Base-by-base conservation (phyloP, 2,113 vertebrate genomes). In the Myrmecophaga tridactyla region DNA sequence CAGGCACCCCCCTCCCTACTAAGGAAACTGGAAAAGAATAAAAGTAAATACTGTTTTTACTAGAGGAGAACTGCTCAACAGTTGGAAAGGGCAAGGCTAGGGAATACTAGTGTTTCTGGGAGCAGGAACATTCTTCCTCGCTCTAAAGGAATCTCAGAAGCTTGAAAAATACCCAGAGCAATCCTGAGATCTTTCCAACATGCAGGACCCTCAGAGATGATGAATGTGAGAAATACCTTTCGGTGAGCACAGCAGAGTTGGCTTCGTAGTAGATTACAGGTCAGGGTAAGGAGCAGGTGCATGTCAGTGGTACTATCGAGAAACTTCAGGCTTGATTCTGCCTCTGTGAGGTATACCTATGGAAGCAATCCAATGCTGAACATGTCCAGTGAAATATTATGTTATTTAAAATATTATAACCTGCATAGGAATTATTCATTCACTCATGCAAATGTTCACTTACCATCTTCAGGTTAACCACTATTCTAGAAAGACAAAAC, bases 181-280 rank as follows among this genome's bases (percentile, higher is more conserved):
- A 90, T 67, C 20, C 43, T 31, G 56, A 90, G 60, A 56, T 53
- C 48, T 48, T 56, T 63, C 34, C 81, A 36, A 60, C 43, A 67
- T 27, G n/a, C 25, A 65, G 21, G 62, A 56, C 46, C 58, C 60
- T 29, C 1, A 7, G 20, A 25, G 65, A 46, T 60, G 39, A 83
- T 34, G 69, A 73, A 93, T 60, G 39, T 72, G 51, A 70, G 25
- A 92, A 76, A 81, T 94, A 99, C 99, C 98, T 98, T 97, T 56
- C 96, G 97, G 75, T 48, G 96, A 96, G 88, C 73, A 70, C 98
- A 99, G 96, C 94, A 98, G 53, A 98, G 98, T 25, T 98, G 98
- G 95, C 99, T 98, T 94, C 94, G 98, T 78, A 99, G 97, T 60
- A 99, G 89, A 58, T 97, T 62, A 31, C 97, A 96, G 62, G 98